Evolutionary conservation across 1,140 invertebrate genomes (phyloP).

Genomic region (Teleopsis dalmanni): DNA sequence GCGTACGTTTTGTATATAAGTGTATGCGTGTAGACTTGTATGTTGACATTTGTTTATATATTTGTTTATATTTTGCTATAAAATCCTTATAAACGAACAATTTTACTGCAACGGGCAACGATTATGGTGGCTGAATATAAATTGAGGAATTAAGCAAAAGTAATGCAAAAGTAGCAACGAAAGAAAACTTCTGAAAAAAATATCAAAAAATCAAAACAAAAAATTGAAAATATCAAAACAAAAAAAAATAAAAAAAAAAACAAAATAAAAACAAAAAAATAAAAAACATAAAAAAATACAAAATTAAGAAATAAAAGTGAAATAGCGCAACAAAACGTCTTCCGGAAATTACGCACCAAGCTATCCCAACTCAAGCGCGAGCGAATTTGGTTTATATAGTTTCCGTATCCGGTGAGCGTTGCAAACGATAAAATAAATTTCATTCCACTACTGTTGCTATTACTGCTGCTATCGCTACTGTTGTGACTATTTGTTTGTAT

Average conservation of each 20-base stretch:
- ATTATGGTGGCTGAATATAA: conserved; percentile 10
- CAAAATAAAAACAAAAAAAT: neutral
- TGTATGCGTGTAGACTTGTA: too few relatives aligned
- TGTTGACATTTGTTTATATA: too few relatives aligned
- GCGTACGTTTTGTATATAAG: too few relatives aligned
- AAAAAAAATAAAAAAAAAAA: neutral
- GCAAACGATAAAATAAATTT: too few relatives aligned
- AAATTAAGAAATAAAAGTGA: neutral
- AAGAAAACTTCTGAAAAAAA: neutral
- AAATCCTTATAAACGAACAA: conserved; percentile 3
- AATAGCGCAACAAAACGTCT: neutral
- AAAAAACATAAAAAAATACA: neutral
- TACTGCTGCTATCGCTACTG: too few relatives aligned
- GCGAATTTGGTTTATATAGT: neutral
- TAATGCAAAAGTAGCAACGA: neutral
- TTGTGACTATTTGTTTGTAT: too few relatives aligned
- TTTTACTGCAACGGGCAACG: conserved; percentile 9
- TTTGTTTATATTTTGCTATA: too few relatives aligned
- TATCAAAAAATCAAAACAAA: neutral
- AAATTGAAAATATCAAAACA: too few relatives aligned
- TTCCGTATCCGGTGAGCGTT: neutral
- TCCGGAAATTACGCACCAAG: neutral
- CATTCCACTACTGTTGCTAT: too few relatives aligned
- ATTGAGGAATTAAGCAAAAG: conserved; percentile 11
- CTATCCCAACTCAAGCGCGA: neutral